Conservation (phyloP, 2,113 vertebrate genomes). For the Struthidea cinerea region DNA sequence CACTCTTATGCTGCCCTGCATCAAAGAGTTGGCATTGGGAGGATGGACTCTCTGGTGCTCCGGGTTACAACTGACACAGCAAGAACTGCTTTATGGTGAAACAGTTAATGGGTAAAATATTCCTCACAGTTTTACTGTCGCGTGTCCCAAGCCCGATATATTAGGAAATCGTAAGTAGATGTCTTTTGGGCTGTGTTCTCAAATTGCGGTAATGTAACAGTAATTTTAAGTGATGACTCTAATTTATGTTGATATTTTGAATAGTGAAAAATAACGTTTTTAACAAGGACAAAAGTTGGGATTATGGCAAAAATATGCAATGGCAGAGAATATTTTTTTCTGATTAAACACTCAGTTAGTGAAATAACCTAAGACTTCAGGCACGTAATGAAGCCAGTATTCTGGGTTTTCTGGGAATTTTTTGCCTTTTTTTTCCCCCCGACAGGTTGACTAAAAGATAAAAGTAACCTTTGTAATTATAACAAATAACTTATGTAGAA, state of each 20-base stretch:
- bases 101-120: neutral
- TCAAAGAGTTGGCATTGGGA: accelerated
- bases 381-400: neutral
- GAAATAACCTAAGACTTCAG: neutral
- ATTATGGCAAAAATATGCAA: neutral
- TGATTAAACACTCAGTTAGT: neutral
- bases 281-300: neutral
- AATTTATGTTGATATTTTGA: neutral
- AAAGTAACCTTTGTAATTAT: neutral
- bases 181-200: neutral
- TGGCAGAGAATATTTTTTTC: neutral
- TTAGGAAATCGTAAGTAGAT: neutral
- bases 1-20: neutral
- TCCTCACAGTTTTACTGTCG: accelerated
- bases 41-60: neutral
- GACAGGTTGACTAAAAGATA: neutral
- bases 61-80: neutral
- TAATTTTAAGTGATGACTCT: neutral
- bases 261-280: neutral
- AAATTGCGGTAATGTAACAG: neutral
- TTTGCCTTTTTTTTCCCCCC: accelerated
- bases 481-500: neutral
- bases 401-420: neutral
- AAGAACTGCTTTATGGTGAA: neutral
- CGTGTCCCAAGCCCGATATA: accelerated